A percentile compares a stretch with the other conserved stretches of the same genome.
phyloP scores from a whole-genome alignment of 2,113 vertebrate species.

The Oxygymnocypris stewartii region DNA sequence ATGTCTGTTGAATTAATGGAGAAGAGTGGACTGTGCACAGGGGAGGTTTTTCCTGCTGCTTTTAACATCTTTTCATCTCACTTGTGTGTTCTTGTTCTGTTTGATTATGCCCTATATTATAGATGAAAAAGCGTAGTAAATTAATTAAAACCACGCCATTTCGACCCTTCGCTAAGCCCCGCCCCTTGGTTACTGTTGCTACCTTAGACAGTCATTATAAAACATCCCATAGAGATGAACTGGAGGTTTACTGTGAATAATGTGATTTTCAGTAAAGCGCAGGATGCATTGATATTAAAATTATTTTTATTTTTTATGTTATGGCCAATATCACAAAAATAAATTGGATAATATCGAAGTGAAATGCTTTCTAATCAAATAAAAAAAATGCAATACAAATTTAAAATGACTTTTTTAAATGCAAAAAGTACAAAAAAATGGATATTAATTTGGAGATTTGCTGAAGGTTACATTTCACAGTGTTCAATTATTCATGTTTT shows the following conservation, averaged over 20 bases:
- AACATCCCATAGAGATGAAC: not conserved
- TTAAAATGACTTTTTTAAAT: not conserved
- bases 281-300: not conserved
- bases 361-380: not conserved
- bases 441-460: not conserved
- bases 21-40: constrained; percentile 18
- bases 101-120: not conserved
- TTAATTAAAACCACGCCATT: not conserved
- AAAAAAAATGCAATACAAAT: not conserved
- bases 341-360: not conserved
- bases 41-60: constrained; percentile 12
- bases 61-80: constrained; percentile 25
- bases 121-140: not conserved
- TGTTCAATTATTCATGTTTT: not conserved
- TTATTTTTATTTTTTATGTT: not conserved
- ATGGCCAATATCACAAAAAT: not conserved
- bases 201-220: not conserved
- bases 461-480: not conserved
- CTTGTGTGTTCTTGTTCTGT: not conserved
- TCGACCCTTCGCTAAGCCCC: not conserved
- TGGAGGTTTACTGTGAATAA: not conserved
- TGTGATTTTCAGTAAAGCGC: not conserved
- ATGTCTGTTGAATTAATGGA: constrained; percentile 23
- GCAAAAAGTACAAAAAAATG: not conserved
- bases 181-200: not conserved